Conservation (phyloP, 2,113 vertebrate species). For the Syngnathoides biaculeatus region DNA sequence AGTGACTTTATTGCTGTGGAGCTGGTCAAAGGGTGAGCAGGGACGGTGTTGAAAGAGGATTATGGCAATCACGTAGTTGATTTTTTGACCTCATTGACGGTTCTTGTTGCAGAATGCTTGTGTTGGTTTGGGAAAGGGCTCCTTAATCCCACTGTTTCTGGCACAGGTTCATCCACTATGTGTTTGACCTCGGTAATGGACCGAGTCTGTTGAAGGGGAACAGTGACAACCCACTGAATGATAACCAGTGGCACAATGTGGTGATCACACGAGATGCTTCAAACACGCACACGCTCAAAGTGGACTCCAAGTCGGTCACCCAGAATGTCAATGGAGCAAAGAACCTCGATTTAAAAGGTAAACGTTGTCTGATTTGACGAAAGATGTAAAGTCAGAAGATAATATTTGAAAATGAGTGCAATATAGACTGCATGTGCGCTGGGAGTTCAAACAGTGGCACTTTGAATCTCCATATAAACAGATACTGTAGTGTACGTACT, state of each 20-base stretch:
- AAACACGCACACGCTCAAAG: slow-evolving; percentile 94
- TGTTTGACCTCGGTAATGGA: slow-evolving; percentile 95
- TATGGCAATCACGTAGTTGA: background rate
- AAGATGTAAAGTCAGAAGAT: background rate
- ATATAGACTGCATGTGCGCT: background rate
- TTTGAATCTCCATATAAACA: too few relatives aligned
- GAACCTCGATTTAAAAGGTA: slow-evolving; percentile 98
- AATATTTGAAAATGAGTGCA: background rate
- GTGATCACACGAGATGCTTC: slow-evolving; percentile 90
- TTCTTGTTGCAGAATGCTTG: background rate
- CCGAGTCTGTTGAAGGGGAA: slow-evolving; percentile 96
- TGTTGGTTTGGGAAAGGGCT: background rate
- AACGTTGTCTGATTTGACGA: background rate
- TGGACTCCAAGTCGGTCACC: slow-evolving; percentile 90
- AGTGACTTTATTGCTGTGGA: slow-evolving; percentile 94
- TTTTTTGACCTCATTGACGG: background rate
- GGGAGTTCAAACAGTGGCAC: too few relatives aligned
- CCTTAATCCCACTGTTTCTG: slow-evolving; percentile 6
- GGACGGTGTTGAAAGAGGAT: background rate
- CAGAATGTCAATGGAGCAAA: slow-evolving; percentile 97
- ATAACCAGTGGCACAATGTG: slow-evolving; percentile 97
- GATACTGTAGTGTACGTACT: too few relatives aligned
- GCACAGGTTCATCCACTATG: slow-evolving; percentile 91
- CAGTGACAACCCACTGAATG: slow-evolving; percentile 88
- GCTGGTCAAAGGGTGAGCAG: slow-evolving; percentile 92